Percentiles rank a stretch among this genome's conserved stretches.
Evolutionary conservation across 2,797 vertebrate genomes (phyloP).

Genomic region (Hyperoplus lanceolatus): DNA sequence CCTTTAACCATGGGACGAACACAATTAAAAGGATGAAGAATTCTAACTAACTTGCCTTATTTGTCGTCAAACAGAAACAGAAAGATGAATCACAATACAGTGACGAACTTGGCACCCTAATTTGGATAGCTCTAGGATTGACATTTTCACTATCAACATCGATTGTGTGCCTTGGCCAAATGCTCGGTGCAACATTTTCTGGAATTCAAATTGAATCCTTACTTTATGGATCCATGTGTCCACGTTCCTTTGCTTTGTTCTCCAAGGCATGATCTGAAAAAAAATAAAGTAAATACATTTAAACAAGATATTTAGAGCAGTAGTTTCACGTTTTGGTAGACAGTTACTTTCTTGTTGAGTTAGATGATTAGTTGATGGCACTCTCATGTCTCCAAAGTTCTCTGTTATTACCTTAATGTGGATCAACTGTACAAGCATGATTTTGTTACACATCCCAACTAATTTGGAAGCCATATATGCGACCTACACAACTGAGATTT

Average conservation of each 20-base stretch:
- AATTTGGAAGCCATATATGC: no score
- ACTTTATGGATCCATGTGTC: conserved; percentile 7
- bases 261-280: not conserved
- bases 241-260: not conserved
- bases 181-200: conserved; percentile 4
- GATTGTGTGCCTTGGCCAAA: conserved; percentile 43
- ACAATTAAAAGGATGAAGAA: conserved; percentile 20
- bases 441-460: no score
- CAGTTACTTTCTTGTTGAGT: not conserved
- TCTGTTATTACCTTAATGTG: no score
- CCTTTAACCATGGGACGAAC: conserved; percentile 1
- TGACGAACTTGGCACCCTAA: conserved; percentile 24
- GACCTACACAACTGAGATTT: no score
- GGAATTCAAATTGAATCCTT: conserved; percentile 1
- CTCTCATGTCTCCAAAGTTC: not conserved
- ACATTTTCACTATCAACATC: conserved; percentile 21
- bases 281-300: not conserved
- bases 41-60: conserved; percentile 5
- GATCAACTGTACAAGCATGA: no score
- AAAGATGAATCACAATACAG: not conserved
- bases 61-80: conserved; percentile 17
- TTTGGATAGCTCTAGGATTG: conserved; percentile 9
- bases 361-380: not conserved
- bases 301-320: not conserved
- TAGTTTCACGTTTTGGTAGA: not conserved